phyloP scores from a whole-genome alignment of 2,797 vertebrate genomes.

The Falco naumanni region DNA sequence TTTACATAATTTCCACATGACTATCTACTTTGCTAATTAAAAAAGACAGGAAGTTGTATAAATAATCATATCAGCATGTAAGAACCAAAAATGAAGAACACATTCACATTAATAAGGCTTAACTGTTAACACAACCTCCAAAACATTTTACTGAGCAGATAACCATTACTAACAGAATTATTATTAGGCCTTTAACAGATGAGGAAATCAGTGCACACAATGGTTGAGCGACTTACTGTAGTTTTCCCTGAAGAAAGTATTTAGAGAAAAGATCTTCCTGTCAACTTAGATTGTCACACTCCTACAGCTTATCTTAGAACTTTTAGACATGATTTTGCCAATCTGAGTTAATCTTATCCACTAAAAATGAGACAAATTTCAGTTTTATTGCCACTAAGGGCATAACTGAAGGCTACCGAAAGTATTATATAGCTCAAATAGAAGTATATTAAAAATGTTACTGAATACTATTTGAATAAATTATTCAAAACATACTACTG shows the following conservation, averaged over 20 bases:
- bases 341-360: not conserved
- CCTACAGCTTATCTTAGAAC: not conserved
- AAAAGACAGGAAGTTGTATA: not conserved
- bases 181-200: not conserved
- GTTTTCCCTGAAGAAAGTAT: not conserved
- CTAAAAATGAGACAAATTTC: not conserved
- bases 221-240: not conserved
- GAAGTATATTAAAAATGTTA: not conserved
- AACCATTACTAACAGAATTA: not conserved
- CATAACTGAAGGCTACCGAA: not conserved
- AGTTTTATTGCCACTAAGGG: not conserved
- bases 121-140: not conserved
- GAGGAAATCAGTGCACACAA: not conserved
- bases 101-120: not conserved
- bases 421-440: not conserved
- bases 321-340: not conserved
- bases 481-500: not conserved
- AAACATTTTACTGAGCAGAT: not conserved
- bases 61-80: not conserved
- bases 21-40: conserved; percentile 10
- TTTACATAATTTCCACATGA: not conserved
- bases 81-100: not conserved
- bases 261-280: not conserved
- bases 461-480: not conserved
- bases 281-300: not conserved